A percentile compares a stretch with the other conserved stretches of the same genome.
These are phyloP conservation scores for Platypus cylindrus DNA, from an alignment of 2,888 invertebrate species.

Conservation along the genomic window DNA sequence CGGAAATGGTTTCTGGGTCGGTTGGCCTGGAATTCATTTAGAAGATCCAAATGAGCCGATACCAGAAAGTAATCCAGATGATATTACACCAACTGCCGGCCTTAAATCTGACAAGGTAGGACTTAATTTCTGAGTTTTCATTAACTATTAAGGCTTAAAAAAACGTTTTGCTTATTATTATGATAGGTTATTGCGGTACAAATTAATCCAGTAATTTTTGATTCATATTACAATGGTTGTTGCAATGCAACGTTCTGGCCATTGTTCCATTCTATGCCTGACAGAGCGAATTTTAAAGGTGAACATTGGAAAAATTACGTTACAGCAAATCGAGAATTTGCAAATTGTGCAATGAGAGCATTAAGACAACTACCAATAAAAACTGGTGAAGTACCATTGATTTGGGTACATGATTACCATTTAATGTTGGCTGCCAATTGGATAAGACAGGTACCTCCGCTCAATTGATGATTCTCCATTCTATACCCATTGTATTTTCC, in stretches of 20 bases:
- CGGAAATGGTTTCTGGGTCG: slow-evolving; percentile 78
- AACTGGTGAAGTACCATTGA: slow-evolving; percentile 50
- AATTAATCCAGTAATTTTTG: slow-evolving; percentile 62
- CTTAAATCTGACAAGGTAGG: slow-evolving; percentile 66
- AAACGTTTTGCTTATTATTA: no score
- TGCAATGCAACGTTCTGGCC: slow-evolving; percentile 91
- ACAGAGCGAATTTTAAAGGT: slow-evolving; percentile 67
- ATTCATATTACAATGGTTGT: slow-evolving; percentile 84
- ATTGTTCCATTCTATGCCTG: slow-evolving; percentile 85
- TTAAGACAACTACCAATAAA: slow-evolving; percentile 40
- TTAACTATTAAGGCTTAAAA: no score
- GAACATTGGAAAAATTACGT: slow-evolving; percentile 75
- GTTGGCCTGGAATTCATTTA: slow-evolving; percentile 80
- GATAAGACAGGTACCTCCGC: slow-evolving; percentile 56
- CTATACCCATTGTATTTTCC: slow-evolving; percentile 1
- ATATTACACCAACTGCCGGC: slow-evolving; percentile 78
- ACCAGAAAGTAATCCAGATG: slow-evolving; percentile 76
- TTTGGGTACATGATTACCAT: slow-evolving; percentile 94
- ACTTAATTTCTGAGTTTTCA: neutral
- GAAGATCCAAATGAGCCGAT: slow-evolving; percentile 64
- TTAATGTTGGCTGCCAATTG: slow-evolving; percentile 86
- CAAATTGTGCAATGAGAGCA: slow-evolving; percentile 63
- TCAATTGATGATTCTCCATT: no score
- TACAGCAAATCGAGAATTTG: slow-evolving; percentile 70
- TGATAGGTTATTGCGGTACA: slow-evolving; percentile 75